phyloP scores from a whole-genome alignment of 2,113 vertebrate species.

The Dendrocopos noguchii region DNA sequence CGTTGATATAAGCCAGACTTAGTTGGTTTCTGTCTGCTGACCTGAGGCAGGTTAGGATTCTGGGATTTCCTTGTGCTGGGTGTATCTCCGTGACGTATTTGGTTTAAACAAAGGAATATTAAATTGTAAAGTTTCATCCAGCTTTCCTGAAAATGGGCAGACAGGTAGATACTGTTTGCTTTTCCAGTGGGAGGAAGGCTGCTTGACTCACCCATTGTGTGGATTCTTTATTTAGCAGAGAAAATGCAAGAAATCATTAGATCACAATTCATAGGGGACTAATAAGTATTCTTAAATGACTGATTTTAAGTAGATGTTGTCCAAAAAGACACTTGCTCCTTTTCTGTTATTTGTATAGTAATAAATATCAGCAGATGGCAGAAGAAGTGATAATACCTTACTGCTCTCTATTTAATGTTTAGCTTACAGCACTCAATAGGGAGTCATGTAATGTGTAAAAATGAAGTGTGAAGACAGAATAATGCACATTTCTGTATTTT shows the following conservation, averaged over 20 bases:
- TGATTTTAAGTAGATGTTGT: background rate
- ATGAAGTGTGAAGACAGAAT: background rate
- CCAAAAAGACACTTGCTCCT: background rate
- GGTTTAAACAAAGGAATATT: background rate
- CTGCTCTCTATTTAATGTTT: background rate
- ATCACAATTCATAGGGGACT: background rate
- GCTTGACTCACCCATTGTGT: background rate
- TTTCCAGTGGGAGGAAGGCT: background rate
- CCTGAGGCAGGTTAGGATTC: background rate
- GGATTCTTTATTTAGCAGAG: background rate
- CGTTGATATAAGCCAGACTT: background rate
- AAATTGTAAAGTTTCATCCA: background rate
- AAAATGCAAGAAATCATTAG: background rate
- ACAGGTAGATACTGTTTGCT: background rate
- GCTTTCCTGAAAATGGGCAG: background rate
- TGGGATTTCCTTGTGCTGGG: background rate
- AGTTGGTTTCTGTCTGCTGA: background rate
- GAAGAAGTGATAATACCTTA: background rate
- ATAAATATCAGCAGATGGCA: background rate
- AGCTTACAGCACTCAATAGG: too few species aligned
- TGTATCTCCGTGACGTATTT: background rate
- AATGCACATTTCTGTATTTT: background rate
- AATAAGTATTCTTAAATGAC: background rate
- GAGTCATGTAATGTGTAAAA: background rate
- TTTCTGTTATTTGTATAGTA: background rate